Base-by-base conservation (phyloP, 2,113 vertebrate species). In the Salvator merianae region DNA sequence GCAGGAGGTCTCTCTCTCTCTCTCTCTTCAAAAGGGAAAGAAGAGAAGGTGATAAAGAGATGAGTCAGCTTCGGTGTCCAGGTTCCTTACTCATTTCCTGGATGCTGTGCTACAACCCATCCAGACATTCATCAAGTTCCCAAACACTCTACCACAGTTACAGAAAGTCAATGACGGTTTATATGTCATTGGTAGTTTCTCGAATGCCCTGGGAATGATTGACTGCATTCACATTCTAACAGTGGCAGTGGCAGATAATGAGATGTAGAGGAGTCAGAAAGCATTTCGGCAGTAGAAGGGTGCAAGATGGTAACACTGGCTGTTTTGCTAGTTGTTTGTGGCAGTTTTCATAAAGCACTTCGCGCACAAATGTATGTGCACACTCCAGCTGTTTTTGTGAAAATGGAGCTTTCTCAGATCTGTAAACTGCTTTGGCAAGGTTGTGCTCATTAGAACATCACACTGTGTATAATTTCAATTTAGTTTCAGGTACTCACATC, bases 201-300 rank as follows among this genome's bases (percentile, higher is more conserved):
- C 13, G 87, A 91, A 85, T 82, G 86, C 89, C 93, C 83, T 86
- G 79, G 89, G 88, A 87, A 90, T 91, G 94, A 91, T 88, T 89
- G 94, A 89, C 75, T 78, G 43, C 36, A 16, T 84, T 91, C 94
- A 84, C 69, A 7, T 93, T 90, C 89, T 91, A 81, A 76, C 90
- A 77, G 88, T 84, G 92, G 90, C 84, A 82, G 90, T 84, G 82
- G 91, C 81, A 88, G 89, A 94, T 93, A 95, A 95, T 94, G 93
- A 93, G 89, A 87, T 90, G 87, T 91, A 92, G 79, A 84, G 91
- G 91, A 88, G 86, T 43, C 84, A 89, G 89, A 90, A 90, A 88
- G 83, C 79, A 77, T 92, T 93, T 86, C 88, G 81, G 14, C 85
- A 84, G 84, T 83, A 47, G 18, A 47, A 92, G 79, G 14, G 34